phyloP scores from a whole-genome alignment of 2,797 vertebrate species.

The Chaenodraco wilsoni region DNA sequence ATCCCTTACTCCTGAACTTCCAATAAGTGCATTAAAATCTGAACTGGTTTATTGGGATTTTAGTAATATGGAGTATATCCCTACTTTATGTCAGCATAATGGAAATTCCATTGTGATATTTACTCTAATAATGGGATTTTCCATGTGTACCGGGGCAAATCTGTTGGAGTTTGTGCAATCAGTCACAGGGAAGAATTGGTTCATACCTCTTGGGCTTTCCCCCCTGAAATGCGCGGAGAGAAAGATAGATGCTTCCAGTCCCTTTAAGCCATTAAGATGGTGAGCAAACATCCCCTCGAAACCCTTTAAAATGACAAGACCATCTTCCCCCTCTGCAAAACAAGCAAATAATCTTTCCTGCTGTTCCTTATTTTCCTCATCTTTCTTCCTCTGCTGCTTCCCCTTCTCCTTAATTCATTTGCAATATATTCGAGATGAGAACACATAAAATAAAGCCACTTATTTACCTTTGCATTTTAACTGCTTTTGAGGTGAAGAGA shows the following conservation, averaged over 20 bases:
- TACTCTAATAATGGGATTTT: constrained; percentile 63
- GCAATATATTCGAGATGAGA: constrained; percentile 35
- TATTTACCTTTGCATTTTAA: constrained; percentile 48
- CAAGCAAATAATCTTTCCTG: constrained; percentile 55
- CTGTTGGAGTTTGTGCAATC: constrained; percentile 61
- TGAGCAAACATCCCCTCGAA: constrained; percentile 76
- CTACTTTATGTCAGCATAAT: constrained; percentile 43
- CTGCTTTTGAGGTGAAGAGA: constrained; percentile 33
- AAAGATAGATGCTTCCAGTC: constrained; percentile 76
- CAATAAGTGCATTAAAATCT: constrained; percentile 44
- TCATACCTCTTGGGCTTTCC: constrained; percentile 41
- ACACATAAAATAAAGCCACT: constrained; percentile 54
- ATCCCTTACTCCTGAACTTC: constrained; percentile 4
- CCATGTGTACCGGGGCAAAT: constrained; percentile 51
- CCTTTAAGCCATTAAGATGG: constrained; percentile 75
- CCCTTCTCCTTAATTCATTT: constrained; percentile 40
- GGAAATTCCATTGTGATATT: constrained; percentile 61
- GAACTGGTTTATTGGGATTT: constrained; percentile 50
- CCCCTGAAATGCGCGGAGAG: constrained; percentile 53
- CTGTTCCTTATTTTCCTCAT: constrained; percentile 33
- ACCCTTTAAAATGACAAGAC: constrained; percentile 71
- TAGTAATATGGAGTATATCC: constrained; percentile 33
- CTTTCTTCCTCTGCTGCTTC: constrained; percentile 27
- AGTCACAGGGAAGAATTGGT: constrained; percentile 51
- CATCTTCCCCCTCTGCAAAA: constrained; percentile 29